Conservation (phyloP, 2,113 vertebrate genomes). For the Rhinopithecus roxellana region DNA sequence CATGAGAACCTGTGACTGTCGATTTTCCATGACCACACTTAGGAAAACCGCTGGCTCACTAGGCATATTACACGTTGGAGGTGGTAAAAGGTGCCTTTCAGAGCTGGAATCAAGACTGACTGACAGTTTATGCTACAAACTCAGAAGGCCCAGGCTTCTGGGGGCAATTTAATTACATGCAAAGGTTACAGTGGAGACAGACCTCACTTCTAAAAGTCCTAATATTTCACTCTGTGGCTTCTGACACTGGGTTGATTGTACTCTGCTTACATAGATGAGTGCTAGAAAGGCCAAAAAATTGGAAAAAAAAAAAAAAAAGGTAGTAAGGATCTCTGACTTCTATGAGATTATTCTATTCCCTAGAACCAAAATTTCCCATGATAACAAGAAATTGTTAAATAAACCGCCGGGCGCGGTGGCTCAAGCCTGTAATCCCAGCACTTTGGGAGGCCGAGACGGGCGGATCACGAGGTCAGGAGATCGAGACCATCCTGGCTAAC, state of each 20-base stretch:
- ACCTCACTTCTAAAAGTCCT: not conserved
- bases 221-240: not conserved
- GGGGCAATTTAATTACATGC: not conserved
- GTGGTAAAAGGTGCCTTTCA: not conserved
- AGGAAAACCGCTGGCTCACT: not conserved
- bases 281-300: not conserved
- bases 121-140: not conserved
- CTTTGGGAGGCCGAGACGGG: no score
- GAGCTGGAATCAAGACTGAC: not conserved
- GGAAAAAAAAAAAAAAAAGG: not conserved
- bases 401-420: not conserved
- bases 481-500: no score
- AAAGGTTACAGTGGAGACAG: not conserved
- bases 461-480: no score
- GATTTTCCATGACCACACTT: not conserved
- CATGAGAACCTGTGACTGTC: not conserved
- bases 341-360: not conserved
- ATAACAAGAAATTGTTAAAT: not conserved
- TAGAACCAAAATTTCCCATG: not conserved
- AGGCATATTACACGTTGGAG: rapidly evolving
- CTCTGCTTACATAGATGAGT: not conserved
- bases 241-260: not conserved
- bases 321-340: not conserved
- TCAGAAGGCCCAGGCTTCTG: not conserved
- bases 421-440: no score